These are phyloP conservation scores for Brachionus angularis DNA, from an alignment of 1,140 invertebrate species.

Conservation along the genomic window DNA sequence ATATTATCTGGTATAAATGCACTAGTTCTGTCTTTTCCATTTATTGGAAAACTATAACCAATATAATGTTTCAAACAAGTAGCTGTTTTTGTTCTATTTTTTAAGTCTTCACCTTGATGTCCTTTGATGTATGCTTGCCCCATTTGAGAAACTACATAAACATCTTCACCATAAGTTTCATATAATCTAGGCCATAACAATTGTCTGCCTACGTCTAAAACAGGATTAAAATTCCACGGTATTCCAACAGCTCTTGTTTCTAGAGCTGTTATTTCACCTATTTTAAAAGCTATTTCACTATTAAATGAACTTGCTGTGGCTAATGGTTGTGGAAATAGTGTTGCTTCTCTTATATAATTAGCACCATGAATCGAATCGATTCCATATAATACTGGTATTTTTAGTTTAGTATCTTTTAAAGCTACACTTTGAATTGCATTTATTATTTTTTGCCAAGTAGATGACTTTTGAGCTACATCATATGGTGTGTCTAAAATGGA, in stretches of 20 bases:
- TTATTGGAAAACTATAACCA: too few species aligned
- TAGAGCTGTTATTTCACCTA: background rate
- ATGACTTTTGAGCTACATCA: background rate
- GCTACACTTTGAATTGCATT: background rate
- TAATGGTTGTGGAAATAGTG: slow-evolving; percentile 20
- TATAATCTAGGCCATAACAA: background rate
- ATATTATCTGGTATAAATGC: too few species aligned
- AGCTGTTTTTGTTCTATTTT: too few species aligned
- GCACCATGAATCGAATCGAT: slow-evolving; percentile 32
- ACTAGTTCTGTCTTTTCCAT: too few species aligned
- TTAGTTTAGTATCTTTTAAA: background rate
- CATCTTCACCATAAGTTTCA: slow-evolving; percentile 31
- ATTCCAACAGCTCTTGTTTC: slow-evolving; percentile 7
- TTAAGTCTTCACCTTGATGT: background rate
- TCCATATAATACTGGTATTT: slow-evolving; percentile 15
- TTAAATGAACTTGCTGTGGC: background rate
- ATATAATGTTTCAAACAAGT: too few species aligned
- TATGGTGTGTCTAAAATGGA: background rate
- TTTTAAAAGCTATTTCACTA: background rate
- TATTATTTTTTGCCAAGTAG: slow-evolving; percentile 2
- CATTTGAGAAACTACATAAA: background rate
- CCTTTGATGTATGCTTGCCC: background rate
- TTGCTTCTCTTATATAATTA: slow-evolving; percentile 8
- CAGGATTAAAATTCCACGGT: slow-evolving; percentile 19
- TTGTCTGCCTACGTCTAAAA: background rate